Conservation (phyloP, 2,113 vertebrate species). For the Aspiorhynchus laticeps region DNA sequence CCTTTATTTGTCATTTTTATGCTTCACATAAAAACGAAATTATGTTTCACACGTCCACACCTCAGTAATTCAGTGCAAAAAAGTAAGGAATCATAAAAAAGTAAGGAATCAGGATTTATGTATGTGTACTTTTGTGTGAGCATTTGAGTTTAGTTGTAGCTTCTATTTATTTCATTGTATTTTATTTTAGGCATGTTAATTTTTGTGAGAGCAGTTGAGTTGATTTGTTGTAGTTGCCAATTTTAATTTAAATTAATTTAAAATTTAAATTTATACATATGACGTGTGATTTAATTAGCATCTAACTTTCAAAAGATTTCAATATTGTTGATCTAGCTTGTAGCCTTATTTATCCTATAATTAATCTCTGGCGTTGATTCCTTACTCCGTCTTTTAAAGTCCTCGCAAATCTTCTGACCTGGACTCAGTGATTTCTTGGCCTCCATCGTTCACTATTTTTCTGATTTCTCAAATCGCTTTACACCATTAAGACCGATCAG, state of each 20-base stretch:
- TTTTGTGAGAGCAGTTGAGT: neutral
- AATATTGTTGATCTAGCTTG: neutral
- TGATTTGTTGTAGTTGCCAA: too few relatives aligned
- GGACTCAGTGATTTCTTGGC: conserved; percentile 1
- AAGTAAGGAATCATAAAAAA: too few relatives aligned
- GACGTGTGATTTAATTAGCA: neutral
- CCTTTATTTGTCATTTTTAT: too few relatives aligned
- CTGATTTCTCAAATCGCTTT: neutral
- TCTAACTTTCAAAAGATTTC: neutral
- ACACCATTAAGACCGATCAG: neutral
- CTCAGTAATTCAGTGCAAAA: too few relatives aligned
- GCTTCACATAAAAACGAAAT: too few relatives aligned
- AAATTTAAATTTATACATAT: neutral
- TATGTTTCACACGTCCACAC: too few relatives aligned
- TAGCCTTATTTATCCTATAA: neutral
- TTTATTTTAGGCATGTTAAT: neutral
- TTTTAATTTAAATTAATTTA: neutral
- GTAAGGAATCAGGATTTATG: too few relatives aligned
- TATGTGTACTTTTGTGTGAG: neutral
- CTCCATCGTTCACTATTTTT: neutral
- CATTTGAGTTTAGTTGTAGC: neutral
- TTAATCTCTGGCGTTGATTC: conserved; percentile 5
- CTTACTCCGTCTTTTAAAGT: neutral
- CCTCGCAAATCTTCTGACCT: neutral
- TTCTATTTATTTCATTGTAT: neutral